Percentiles rank a stretch among this genome's conserved stretches.
Conservation (phyloP, 2,888 invertebrate species). For the Ptilodon capucinus region DNA sequence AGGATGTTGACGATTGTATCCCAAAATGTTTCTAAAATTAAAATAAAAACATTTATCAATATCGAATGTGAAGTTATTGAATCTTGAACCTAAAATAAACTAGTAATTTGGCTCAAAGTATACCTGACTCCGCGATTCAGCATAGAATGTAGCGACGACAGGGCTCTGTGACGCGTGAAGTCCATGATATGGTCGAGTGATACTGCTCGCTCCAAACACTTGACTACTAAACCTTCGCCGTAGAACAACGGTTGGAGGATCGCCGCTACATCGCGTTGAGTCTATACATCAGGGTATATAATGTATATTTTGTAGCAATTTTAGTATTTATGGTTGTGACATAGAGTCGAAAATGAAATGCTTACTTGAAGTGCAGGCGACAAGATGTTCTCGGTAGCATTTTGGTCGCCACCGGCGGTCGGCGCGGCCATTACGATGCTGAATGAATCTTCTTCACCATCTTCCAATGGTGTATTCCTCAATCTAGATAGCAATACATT, state of each 20-base stretch:
- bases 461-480: constrained; percentile 93
- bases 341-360: background rate
- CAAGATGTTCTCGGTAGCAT: constrained; percentile 88
- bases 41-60: background rate
- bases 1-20: constrained; percentile 95
- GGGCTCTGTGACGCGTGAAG: constrained; percentile 97
- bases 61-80: background rate
- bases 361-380: constrained; percentile 90
- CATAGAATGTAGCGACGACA: constrained; percentile 98
- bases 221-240: constrained; percentile 96
- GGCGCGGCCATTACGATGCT: constrained; percentile 83
- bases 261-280: constrained; percentile 94
- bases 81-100: background rate
- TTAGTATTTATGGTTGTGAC: background rate
- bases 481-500: constrained; percentile 75
- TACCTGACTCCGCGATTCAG: constrained; percentile 95
- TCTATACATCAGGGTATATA: constrained; percentile 58
- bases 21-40: constrained; percentile 90
- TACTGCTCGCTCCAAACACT: constrained; percentile 95
- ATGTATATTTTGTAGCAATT: background rate
- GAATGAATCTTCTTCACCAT: constrained; percentile 91
- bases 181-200: constrained; percentile 99
- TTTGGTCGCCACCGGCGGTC: constrained; percentile 81
- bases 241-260: constrained; percentile 93
- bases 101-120: constrained; percentile 1